Conservation (phyloP, 2,113 vertebrate genomes). For the Antennarius striatus region DNA sequence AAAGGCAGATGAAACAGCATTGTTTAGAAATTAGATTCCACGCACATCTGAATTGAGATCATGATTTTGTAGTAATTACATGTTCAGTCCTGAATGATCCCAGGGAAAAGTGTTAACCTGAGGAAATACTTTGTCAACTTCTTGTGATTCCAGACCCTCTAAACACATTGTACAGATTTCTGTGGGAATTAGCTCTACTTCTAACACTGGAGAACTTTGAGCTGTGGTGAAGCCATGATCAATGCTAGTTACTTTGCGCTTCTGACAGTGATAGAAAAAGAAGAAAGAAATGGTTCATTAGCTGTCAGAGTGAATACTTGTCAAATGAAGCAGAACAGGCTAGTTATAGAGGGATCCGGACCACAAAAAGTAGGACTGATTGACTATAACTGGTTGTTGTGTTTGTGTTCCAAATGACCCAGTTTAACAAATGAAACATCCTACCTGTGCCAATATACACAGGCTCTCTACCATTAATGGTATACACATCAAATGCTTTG, state of each 20-base stretch:
- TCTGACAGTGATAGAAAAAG: slow-evolving; percentile 9
- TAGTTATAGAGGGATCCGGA: slow-evolving; percentile 53
- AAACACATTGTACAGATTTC: too few species aligned
- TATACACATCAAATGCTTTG: too few species aligned
- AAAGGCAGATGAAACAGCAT: too few species aligned
- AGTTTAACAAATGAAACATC: slow-evolving; percentile 36
- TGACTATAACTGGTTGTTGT: slow-evolving; percentile 61
- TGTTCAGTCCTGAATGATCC: too few species aligned
- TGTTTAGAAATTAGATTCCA: too few species aligned
- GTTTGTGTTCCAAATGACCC: slow-evolving; percentile 68
- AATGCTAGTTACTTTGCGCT: not conserved
- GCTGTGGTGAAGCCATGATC: not conserved
- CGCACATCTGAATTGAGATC: too few species aligned
- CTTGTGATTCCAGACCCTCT: too few species aligned
- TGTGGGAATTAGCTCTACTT: too few species aligned
- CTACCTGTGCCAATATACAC: slow-evolving; percentile 7
- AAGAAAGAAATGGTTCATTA: slow-evolving; percentile 39
- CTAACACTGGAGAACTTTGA: too few species aligned
- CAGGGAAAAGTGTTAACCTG: too few species aligned
- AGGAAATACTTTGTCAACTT: too few species aligned
- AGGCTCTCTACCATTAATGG: not conserved
- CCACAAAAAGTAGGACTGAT: slow-evolving; percentile 60
- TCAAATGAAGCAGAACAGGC: slow-evolving; percentile 58
- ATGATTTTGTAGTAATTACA: too few species aligned
- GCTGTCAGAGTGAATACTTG: slow-evolving; percentile 51